These are phyloP conservation scores for Catostylus mosaicus DNA, from an alignment of 30 jellyfish, hydroid and myxozoan genomes.

Conservation along the genomic window DNA sequence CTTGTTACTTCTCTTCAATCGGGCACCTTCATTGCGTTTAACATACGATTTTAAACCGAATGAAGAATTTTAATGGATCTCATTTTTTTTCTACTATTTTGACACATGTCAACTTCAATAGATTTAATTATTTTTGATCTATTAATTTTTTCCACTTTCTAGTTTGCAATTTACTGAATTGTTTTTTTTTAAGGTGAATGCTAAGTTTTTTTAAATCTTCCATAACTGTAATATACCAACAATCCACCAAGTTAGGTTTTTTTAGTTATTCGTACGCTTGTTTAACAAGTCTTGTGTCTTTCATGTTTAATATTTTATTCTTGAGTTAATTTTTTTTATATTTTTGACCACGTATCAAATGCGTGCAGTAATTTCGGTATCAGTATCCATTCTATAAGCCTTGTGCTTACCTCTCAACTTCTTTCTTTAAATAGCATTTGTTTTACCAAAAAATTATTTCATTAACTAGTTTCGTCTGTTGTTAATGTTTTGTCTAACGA, in stretches of 20 bases:
- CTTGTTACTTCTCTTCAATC: too few relatives aligned
- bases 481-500: neutral
- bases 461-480: neutral
- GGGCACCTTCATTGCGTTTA: slow-evolving; percentile 22
- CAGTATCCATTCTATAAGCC: slow-evolving; percentile 11
- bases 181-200: slow-evolving; percentile 25
- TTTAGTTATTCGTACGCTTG: slow-evolving; percentile 30
- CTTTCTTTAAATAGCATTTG: too few relatives aligned
- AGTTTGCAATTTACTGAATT: neutral
- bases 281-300: slow-evolving; percentile 31
- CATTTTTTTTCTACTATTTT: too few relatives aligned
- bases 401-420: too few relatives aligned
- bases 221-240: slow-evolving; percentile 15
- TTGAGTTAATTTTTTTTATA: neutral
- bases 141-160: too few relatives aligned
- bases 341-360: slow-evolving; percentile 35
- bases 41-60: slow-evolving; percentile 11
- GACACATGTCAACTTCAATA: too few relatives aligned
- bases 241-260: slow-evolving; percentile 16
- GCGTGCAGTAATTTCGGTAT: slow-evolving; percentile 26
- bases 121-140: too few relatives aligned
- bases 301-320: slow-evolving; percentile 8
- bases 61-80: neutral
- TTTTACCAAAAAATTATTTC: too few relatives aligned
- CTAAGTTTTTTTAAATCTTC: slow-evolving; percentile 18